Conservation (phyloP, 2,113 vertebrate genomes). For the Ammospiza caudacuta region DNA sequence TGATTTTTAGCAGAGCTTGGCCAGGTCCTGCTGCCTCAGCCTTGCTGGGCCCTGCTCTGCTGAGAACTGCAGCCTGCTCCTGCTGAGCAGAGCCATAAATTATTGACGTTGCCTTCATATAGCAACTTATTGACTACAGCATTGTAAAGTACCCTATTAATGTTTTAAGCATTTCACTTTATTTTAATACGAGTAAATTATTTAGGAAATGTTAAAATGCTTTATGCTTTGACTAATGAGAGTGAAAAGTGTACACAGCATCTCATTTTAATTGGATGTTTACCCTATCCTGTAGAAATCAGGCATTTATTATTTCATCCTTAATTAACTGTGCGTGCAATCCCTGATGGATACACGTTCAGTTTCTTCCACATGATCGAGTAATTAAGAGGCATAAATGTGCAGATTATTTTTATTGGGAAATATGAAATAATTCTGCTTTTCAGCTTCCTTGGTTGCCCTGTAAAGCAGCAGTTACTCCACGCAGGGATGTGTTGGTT, state of each 20-base stretch:
- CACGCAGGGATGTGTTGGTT: background rate
- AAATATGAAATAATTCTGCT: background rate
- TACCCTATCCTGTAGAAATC: conserved; percentile 71
- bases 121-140: conserved; percentile 72
- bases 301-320: conserved; percentile 71
- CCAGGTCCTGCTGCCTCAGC: background rate
- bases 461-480: background rate
- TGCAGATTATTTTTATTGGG: conserved; percentile 46
- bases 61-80: conserved; percentile 18
- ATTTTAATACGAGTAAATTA: conserved; percentile 79
- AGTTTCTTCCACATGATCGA: background rate
- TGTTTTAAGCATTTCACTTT: conserved; percentile 77
- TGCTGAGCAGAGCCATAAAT: conserved; percentile 61
- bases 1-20: background rate
- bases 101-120: conserved; percentile 69
- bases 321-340: conserved; percentile 66
- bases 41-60: background rate
- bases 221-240: conserved; percentile 78
- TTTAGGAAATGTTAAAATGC: conserved; percentile 74
- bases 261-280: conserved; percentile 77
- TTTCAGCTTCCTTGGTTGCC: background rate
- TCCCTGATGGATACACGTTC: conserved; percentile 59
- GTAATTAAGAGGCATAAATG: conserved; percentile 56
- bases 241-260: conserved; percentile 54
- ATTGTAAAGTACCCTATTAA: conserved; percentile 73